Percentiles rank a stretch among this genome's conserved stretches.
Conservation (phyloP, 2,113 vertebrate species). For the Rhinolophus ferrumequinum region DNA sequence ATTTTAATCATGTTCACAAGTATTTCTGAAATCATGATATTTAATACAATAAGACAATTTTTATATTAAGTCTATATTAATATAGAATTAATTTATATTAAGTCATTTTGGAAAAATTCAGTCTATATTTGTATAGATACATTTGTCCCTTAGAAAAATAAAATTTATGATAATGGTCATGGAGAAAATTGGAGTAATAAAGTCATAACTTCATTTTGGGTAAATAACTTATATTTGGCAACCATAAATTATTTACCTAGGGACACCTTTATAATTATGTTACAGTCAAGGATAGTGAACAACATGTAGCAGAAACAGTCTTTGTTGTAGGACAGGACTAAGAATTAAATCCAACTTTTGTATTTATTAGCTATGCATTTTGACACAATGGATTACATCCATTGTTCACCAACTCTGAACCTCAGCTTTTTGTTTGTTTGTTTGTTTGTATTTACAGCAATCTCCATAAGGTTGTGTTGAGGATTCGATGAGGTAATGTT, state of each 20-base stretch:
- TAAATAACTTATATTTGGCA: neutral
- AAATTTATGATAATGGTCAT: neutral
- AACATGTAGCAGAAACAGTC: neutral
- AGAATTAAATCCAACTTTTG: neutral
- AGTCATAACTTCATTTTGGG: neutral
- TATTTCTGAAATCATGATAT: neutral
- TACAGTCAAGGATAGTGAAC: neutral
- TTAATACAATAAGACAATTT: neutral
- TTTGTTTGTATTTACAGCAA: neutral
- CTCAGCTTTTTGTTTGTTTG: neutral
- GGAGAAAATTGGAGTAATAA: neutral
- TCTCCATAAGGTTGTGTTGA: neutral
- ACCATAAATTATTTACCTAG: neutral
- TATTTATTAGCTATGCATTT: neutral
- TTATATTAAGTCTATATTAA: neutral
- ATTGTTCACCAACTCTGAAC: neutral
- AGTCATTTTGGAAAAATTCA: neutral
- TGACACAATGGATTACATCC: neutral
- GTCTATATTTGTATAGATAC: neutral
- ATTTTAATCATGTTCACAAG: neutral
- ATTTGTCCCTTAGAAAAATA: neutral
- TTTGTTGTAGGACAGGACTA: neutral
- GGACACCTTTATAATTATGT: neutral
- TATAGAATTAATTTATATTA: slow-evolving; percentile 14
- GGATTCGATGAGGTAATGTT: neutral